Conservation (phyloP, 2,113 vertebrate species). For the Thalassarche chlororhynchos region DNA sequence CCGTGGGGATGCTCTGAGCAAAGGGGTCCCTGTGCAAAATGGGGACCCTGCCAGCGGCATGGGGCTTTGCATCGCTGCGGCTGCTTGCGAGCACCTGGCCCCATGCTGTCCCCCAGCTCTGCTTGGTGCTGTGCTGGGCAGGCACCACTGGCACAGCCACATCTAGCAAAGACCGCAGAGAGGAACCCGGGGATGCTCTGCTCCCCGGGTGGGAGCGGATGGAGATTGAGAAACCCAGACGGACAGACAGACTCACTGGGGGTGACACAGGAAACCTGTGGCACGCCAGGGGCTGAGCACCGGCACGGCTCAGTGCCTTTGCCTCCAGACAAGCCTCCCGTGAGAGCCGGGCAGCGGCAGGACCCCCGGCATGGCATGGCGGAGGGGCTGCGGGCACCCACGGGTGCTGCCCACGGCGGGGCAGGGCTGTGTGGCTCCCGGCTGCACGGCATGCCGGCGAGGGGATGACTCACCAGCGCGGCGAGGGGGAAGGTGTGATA, state of each 20-base stretch:
- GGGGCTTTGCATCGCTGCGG: rapidly evolving
- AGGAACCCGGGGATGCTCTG: neutral
- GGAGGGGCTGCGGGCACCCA: neutral
- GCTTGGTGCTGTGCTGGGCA: rapidly evolving
- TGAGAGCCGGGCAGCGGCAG: rapidly evolving
- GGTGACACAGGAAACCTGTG: conserved; percentile 29
- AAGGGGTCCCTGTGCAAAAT: rapidly evolving
- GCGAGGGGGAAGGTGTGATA: neutral
- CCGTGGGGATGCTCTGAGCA: neutral
- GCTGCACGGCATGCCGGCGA: neutral
- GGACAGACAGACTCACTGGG: neutral
- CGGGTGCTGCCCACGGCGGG: neutral
- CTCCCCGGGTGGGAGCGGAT: rapidly evolving
- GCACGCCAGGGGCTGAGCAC: neutral
- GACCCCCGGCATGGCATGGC: rapidly evolving
- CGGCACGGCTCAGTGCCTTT: neutral
- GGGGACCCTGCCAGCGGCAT: rapidly evolving
- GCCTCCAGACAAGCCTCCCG: neutral
- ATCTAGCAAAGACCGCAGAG: rapidly evolving
- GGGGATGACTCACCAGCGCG: neutral
- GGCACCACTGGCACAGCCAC: neutral
- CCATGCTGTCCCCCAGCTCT: rapidly evolving
- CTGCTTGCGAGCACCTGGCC: rapidly evolving
- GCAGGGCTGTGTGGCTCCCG: neutral
- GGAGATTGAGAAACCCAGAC: neutral